These are phyloP conservation scores for Melanotaenia boesemani DNA, from an alignment of 2,797 vertebrate genomes.

Conservation along the genomic window DNA sequence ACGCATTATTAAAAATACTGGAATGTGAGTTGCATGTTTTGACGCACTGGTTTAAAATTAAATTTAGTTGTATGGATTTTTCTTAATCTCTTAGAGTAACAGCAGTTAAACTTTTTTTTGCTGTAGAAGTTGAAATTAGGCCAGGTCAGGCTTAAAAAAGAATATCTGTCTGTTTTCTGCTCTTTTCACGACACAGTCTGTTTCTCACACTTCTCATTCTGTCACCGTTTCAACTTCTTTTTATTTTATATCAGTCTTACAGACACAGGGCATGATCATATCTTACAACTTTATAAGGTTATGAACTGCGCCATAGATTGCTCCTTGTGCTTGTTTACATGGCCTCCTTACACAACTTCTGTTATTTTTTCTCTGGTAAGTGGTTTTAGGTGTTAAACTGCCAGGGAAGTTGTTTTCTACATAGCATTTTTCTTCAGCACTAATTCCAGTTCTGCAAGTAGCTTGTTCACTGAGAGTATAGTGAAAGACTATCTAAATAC, in stretches of 20 bases:
- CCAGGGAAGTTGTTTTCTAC: slow-evolving; percentile 7
- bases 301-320: neutral
- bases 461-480: slow-evolving; percentile 1
- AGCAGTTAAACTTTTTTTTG: neutral
- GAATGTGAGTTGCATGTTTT: slow-evolving; percentile 89
- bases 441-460: neutral
- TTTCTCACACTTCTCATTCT: slow-evolving; percentile 14
- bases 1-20: slow-evolving; percentile 98
- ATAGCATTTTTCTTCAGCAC: neutral
- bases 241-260: neutral
- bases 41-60: neutral
- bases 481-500: neutral
- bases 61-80: neutral
- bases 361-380: neutral
- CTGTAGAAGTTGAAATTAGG: neutral
- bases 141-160: neutral
- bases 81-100: too few species aligned
- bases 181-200: neutral
- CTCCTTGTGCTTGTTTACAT: neutral
- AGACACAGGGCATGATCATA: neutral
- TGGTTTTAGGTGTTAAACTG: slow-evolving; percentile 10
- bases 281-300: neutral
- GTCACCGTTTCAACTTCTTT: slow-evolving; percentile 6
- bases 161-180: neutral
- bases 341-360: neutral